These are phyloP conservation scores for Grammomys surdaster DNA, from an alignment of 2,113 vertebrate genomes.

Conservation along the genomic window DNA sequence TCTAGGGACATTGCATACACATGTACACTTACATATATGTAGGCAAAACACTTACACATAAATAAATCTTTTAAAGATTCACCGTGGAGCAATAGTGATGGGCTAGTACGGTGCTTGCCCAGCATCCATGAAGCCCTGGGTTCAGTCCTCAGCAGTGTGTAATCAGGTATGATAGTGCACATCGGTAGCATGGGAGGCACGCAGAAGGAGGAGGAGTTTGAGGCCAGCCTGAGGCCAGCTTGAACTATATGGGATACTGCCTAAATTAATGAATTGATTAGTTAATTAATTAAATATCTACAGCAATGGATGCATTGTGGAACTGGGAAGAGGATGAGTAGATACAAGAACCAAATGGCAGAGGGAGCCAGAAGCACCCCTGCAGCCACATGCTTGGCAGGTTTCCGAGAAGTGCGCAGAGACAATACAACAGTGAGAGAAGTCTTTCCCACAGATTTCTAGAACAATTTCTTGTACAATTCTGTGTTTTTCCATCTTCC, in stretches of 20 bases:
- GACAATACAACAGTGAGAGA: neutral
- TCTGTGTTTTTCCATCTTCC: neutral
- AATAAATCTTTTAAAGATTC: neutral
- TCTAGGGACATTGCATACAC: neutral
- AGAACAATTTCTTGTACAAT: neutral
- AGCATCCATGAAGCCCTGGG: neutral
- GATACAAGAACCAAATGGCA: neutral
- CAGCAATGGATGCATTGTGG: neutral
- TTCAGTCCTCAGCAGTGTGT: neutral
- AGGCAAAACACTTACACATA: neutral
- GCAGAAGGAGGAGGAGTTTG: neutral
- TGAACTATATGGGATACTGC: neutral
- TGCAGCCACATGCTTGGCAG: neutral
- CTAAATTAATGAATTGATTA: neutral
- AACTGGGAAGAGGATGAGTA: neutral
- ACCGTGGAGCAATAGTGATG: neutral
- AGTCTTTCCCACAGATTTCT: neutral
- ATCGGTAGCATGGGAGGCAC: neutral
- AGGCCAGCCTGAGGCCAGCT: neutral
- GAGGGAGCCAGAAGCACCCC: neutral
- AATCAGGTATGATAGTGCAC: neutral
- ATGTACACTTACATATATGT: neutral
- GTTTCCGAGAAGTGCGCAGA: neutral
- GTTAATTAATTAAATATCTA: neutral
- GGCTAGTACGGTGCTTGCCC: neutral